Evolutionary conservation across 1,140 invertebrate genomes (phyloP).

Genomic region (Orchestia grillus): DNA sequence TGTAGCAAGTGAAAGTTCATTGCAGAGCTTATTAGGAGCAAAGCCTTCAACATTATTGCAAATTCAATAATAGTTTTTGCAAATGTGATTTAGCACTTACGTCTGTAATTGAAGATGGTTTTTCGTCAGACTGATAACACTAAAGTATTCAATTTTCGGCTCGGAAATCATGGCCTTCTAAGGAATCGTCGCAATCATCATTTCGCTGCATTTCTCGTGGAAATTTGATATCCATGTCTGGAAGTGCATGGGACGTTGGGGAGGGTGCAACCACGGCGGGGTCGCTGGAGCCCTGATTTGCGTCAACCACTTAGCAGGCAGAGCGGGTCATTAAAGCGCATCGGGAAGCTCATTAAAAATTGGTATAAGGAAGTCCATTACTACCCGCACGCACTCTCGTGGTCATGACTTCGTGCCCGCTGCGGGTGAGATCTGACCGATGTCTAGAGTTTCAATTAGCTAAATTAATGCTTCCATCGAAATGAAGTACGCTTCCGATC

Average conservation of each 20-base stretch:
- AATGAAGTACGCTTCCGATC: background rate
- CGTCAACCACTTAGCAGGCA: background rate
- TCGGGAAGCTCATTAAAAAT: constrained; percentile 8
- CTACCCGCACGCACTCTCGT: background rate
- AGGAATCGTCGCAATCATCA: background rate
- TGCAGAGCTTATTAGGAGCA: background rate
- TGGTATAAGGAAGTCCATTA: background rate
- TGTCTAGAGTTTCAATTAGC: background rate
- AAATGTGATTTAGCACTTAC: background rate
- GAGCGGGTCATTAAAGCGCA: background rate
- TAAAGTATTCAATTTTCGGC: background rate
- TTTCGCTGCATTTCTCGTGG: background rate
- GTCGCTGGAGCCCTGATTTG: background rate
- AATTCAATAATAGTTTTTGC: background rate
- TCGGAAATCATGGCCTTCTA: background rate
- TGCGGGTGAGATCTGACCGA: background rate
- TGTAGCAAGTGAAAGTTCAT: background rate
- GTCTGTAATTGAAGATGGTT: background rate
- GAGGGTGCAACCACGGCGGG: background rate
- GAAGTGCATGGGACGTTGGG: background rate
- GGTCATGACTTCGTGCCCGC: background rate
- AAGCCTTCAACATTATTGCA: background rate
- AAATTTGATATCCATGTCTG: background rate
- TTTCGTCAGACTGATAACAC: background rate
- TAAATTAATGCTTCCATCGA: background rate